Base-by-base conservation (phyloP, 2,113 vertebrate genomes). In the Pachycephala philippinensis region DNA sequence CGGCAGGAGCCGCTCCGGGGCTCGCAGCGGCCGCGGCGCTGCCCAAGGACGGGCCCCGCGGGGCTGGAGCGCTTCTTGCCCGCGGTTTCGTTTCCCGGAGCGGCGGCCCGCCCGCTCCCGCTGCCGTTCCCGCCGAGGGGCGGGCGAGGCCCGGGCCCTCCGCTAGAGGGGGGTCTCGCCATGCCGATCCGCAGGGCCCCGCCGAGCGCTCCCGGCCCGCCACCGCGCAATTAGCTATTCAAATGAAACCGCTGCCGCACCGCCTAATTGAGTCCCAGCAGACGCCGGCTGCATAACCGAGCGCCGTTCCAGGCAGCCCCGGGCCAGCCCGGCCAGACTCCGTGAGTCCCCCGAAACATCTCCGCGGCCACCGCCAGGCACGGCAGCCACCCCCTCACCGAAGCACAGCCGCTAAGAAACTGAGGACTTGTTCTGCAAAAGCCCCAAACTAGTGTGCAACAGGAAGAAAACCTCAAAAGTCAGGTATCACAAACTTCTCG, bases 151-250 rank as follows among this genome's bases (percentile, higher is more conserved):
- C 64, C 77, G 64, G 69, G 91, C 86, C 86, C 40, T 78, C 94
- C 93, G 78, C 93, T 93, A 95, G 93, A 93, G 93, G 93, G 93
- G 91, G 75, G 88, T 82, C 94, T 95, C 90, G 70, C 89, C 79
- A 79, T 69, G 79, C 81, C 78, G 85, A 79, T 70, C 27, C 79
- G 44, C 20, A 4, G 30, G 24, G 77, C 61, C 84, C 72, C 91
- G 80, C 69, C 70, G 81, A 54, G 61, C 63, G 68, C 42, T 64
- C 54, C 69, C 69, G 79, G 87, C 54, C 22, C 24, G 49, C 15
- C 75, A 2, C 15, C 15, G 45, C 15, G 84, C 31, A 30, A 54
- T 68, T 80, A 37, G 10, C 84, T 12, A 2, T 28, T 50, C 68
- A 14, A 68, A 80, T 39, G 9, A 59, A 89, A 63, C 37, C 27